phyloP scores from a whole-genome alignment of 30 jellyfish, hydroid and myxozoan genomes.

The Cassiopea andromeda region DNA sequence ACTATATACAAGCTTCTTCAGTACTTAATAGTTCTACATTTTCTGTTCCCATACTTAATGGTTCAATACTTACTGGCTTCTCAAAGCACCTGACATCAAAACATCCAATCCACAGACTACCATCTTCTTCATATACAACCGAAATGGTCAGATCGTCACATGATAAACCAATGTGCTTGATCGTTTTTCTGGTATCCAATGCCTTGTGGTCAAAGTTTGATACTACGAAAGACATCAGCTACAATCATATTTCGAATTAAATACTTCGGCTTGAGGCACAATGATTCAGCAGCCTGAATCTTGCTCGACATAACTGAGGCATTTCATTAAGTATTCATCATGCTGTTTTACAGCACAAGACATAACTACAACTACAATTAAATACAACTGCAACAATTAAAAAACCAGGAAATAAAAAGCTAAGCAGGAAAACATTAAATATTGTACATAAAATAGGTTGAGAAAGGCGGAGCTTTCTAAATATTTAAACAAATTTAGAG shows the following conservation, averaged over 20 bases:
- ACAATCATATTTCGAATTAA: neutral
- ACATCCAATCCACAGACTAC: slow-evolving; percentile 69
- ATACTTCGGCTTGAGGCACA: neutral
- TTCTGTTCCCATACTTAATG: too few relatives aligned
- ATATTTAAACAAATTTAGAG: neutral
- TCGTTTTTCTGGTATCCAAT: slow-evolving; percentile 47
- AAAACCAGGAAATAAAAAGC: neutral
- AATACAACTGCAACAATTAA: too few relatives aligned
- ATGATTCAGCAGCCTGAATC: too few relatives aligned
- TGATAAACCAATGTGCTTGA: slow-evolving; percentile 66
- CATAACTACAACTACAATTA: too few relatives aligned
- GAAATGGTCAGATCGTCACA: slow-evolving; percentile 81
- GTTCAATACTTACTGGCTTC: slow-evolving; percentile 38
- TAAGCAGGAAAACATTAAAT: neutral
- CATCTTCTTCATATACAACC: slow-evolving; percentile 62
- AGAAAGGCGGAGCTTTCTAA: neutral
- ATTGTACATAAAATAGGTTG: neutral
- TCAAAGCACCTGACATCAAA: slow-evolving; percentile 63
- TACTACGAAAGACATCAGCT: slow-evolving; percentile 23
- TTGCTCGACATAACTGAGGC: too few relatives aligned
- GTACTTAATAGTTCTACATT: too few relatives aligned
- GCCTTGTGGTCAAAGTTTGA: slow-evolving; percentile 48
- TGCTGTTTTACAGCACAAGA: too few relatives aligned
- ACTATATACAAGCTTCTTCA: too few relatives aligned
- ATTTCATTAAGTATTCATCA: too few relatives aligned